A percentile compares a stretch with the other conserved stretches of the same genome.
phyloP scores from a whole-genome alignment of 2,888 invertebrate genomes.

The Orthosia gracilis region DNA sequence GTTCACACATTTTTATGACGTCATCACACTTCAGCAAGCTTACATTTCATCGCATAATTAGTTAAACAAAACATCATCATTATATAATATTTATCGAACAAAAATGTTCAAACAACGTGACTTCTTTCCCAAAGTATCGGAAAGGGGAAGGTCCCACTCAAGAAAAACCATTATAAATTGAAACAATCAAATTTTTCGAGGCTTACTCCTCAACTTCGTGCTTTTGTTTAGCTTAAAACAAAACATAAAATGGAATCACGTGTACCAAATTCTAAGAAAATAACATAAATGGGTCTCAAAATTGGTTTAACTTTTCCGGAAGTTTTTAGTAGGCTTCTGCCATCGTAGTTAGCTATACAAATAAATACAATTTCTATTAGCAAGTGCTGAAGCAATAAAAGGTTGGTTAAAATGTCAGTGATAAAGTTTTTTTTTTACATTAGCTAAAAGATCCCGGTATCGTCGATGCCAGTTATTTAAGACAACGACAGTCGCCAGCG shows the following conservation, averaged over 20 bases:
- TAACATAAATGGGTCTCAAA: background rate
- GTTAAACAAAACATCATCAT: background rate
- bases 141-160: background rate
- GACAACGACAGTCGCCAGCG: too few species aligned
- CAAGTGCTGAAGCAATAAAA: too few species aligned
- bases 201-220: constrained; percentile 13
- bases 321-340: background rate
- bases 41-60: too few species aligned
- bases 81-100: background rate
- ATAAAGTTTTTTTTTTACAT: too few species aligned
- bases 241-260: constrained; percentile 3
- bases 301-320: background rate
- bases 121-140: background rate
- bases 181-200: constrained; percentile 1
- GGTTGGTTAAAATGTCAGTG: too few species aligned
- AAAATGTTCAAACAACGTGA: constrained; percentile 14
- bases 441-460: too few species aligned
- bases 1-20: too few species aligned
- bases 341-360: background rate
- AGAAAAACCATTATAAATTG: constrained; percentile 11
- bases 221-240: constrained; percentile 9
- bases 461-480: too few species aligned
- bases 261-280: background rate
- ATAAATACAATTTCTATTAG: background rate
- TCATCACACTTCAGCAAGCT: too few species aligned